Evolutionary conservation across 1,140 invertebrate genomes (phyloP).

Genomic region (Tachypleus tridentatus): DNA sequence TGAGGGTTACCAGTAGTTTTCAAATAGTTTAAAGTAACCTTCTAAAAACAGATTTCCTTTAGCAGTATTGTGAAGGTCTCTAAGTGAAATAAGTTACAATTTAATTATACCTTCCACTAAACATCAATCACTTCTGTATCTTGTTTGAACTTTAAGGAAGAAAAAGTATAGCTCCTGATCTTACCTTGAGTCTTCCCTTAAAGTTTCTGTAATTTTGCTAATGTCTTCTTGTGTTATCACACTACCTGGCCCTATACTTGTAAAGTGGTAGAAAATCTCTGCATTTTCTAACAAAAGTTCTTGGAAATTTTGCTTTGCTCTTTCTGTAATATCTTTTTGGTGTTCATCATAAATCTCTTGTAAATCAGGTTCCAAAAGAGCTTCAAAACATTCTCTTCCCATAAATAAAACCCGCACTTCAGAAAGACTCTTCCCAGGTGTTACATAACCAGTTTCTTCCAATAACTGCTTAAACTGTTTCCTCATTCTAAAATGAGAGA

Average conservation of each 20-base stretch:
- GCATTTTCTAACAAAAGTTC: slow-evolving; percentile 88
- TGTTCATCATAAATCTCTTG: slow-evolving; percentile 89
- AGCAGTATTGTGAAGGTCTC: too few species aligned
- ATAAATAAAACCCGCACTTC: slow-evolving; percentile 89
- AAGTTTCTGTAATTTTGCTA: slow-evolving; percentile 79
- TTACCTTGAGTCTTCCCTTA: slow-evolving; percentile 72
- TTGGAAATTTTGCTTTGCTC: slow-evolving; percentile 83
- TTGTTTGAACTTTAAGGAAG: too few species aligned
- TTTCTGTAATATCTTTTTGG: slow-evolving; percentile 80
- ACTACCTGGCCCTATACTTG: slow-evolving; percentile 72
- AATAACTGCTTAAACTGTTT: slow-evolving; percentile 84
- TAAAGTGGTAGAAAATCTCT: slow-evolving; percentile 87
- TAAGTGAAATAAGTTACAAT: too few species aligned
- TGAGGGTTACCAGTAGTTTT: too few species aligned
- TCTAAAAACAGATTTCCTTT: too few species aligned
- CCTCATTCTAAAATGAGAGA: slow-evolving; percentile 27
- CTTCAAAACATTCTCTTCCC: slow-evolving; percentile 88
- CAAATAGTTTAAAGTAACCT: too few species aligned
- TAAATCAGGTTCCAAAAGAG: slow-evolving; percentile 76
- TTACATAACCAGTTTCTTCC: slow-evolving; percentile 85
- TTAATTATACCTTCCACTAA: too few species aligned
- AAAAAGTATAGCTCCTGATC: too few species aligned
- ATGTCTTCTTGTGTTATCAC: slow-evolving; percentile 89
- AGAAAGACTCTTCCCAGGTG: slow-evolving; percentile 75
- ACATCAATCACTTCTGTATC: too few species aligned